A percentile compares a stretch with the other conserved stretches of the same genome.
Evolutionary conservation across 2,113 vertebrate species (phyloP).

Genomic region (Platysternon megacephalum): DNA sequence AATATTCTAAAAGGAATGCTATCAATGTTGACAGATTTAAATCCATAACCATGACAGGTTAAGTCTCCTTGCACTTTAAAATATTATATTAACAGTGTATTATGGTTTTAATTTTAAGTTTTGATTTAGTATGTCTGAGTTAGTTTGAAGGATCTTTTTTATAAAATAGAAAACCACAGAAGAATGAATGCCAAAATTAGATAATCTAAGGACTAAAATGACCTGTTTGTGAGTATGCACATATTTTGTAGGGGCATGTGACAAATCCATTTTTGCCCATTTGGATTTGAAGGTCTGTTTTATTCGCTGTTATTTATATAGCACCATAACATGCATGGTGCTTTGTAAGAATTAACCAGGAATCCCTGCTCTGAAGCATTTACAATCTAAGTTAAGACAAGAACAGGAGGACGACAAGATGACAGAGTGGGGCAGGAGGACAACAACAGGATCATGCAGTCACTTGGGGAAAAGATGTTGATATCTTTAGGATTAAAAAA

Average conservation of each 20-base stretch:
- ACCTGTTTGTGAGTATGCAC: fast-evolving
- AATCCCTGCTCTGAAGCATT: not conserved
- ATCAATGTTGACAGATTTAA: conserved; percentile 34
- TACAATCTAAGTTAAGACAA: not conserved
- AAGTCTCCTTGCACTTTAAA: conserved; percentile 22
- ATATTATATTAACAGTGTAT: conserved; percentile 1
- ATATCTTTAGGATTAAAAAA: not conserved
- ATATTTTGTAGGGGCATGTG: not conserved
- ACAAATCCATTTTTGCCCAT: not conserved
- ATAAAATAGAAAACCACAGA: conserved; percentile 18
- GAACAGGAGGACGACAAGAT: not conserved
- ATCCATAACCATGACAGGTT: conserved; percentile 21
- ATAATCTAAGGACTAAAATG: not conserved
- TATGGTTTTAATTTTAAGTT: conserved; percentile 10
- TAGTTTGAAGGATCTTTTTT: not conserved
- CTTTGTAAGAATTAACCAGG: not conserved
- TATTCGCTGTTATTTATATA: not conserved
- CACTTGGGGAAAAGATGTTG: not conserved
- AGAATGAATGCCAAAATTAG: not conserved
- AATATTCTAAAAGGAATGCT: conserved; percentile 2
- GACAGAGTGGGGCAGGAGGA: not conserved
- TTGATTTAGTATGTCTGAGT: not conserved
- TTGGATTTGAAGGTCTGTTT: not conserved
- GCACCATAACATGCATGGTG: not conserved
- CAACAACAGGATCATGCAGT: not conserved